phyloP scores from a whole-genome alignment of 2,113 vertebrate genomes.

The Machaerirhynchus nigripectus region DNA sequence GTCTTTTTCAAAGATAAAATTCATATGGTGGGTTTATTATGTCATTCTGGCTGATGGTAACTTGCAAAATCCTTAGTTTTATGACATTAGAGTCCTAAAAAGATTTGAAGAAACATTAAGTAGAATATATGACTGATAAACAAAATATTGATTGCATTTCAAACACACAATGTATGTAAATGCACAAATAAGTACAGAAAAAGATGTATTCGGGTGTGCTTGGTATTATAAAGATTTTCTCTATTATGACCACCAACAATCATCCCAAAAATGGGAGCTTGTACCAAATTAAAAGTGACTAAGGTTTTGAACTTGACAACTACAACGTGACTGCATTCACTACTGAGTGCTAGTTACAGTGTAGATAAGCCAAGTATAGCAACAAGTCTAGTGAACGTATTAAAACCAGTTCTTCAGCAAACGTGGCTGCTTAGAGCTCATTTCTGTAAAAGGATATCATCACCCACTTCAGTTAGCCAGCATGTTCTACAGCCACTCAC shows the following conservation, averaged over 20 bases:
- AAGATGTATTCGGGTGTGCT: not conserved
- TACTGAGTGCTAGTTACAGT: not conserved
- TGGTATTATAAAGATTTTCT: not conserved
- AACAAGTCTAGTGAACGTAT: not conserved
- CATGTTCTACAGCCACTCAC: not conserved
- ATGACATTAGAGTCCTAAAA: not conserved
- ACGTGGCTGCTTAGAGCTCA: not conserved
- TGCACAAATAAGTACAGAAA: not conserved
- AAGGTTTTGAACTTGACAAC: not conserved
- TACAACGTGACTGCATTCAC: not conserved
- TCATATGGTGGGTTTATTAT: not conserved
- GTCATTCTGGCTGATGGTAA: not conserved
- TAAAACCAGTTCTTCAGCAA: not conserved
- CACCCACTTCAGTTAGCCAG: not conserved
- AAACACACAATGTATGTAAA: not conserved
- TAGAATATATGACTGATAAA: not conserved
- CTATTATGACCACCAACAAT: not conserved
- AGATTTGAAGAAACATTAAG: not conserved
- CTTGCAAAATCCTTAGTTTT: not conserved
- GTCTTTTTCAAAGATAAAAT: not conserved
- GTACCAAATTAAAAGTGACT: not conserved
- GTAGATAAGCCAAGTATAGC: not conserved
- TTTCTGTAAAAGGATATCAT: not conserved
- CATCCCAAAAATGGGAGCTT: not conserved
- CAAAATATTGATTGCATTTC: not conserved